Conservation (phyloP, 2,113 vertebrate species). For the Erythrolamprus reginae region DNA sequence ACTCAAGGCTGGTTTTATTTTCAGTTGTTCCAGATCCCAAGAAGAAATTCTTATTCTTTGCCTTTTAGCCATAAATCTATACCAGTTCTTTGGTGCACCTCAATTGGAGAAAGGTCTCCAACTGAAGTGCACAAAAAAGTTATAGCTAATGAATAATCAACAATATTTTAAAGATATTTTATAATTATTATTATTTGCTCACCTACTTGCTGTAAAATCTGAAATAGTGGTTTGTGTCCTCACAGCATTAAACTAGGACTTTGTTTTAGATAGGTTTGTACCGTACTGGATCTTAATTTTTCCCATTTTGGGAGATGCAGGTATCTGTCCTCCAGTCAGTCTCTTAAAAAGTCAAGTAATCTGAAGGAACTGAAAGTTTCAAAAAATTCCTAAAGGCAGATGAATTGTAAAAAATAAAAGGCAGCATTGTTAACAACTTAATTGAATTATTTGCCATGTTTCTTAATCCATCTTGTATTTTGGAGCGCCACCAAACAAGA, state of each 20-base stretch:
- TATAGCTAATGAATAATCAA: not conserved
- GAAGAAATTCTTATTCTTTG: conserved; percentile 34
- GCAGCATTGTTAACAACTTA: not conserved
- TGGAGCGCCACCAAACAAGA: not conserved
- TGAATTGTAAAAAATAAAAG: not conserved
- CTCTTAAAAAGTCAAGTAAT: not conserved
- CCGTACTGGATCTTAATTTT: not conserved
- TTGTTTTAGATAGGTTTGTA: not conserved
- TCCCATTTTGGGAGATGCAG: not conserved
- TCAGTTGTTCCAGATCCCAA: not conserved
- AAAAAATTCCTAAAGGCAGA: not conserved
- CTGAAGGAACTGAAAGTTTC: not conserved
- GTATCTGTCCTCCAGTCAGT: not conserved
- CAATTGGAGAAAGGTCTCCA: not conserved
- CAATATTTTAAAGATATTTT: not conserved
- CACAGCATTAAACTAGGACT: not conserved
- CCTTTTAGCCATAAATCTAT: conserved; percentile 5
- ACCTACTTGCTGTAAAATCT: not conserved
- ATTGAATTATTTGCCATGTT: not conserved
- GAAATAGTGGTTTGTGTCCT: not conserved
- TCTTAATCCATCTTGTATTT: not conserved
- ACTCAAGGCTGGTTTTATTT: not conserved
- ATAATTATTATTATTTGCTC: not conserved
- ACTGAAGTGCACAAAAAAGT: not conserved
- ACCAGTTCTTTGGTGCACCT: not conserved